phyloP scores from a whole-genome alignment of 2,888 invertebrate genomes.

The Apoda limacodes region DNA sequence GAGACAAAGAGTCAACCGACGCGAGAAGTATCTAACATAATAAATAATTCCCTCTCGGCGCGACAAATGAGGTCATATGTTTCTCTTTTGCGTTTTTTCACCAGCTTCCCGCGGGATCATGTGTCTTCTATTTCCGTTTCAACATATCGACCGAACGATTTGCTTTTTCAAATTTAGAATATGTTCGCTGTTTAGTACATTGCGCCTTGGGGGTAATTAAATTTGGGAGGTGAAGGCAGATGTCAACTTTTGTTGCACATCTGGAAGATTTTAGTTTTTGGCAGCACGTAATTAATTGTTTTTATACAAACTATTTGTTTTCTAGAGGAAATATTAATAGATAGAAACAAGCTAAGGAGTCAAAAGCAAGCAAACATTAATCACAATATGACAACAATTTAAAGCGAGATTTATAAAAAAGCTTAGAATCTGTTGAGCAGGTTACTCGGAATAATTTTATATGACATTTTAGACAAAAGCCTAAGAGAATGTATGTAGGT shows the following conservation, averaged over 20 bases:
- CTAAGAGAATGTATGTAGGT: too few species aligned
- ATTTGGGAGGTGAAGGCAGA: constrained; percentile 45
- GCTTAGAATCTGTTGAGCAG: too few species aligned
- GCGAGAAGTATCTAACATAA: constrained; percentile 59
- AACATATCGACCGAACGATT: constrained; percentile 59
- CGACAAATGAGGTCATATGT: constrained; percentile 70
- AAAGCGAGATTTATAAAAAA: too few species aligned
- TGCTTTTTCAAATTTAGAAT: constrained; percentile 62
- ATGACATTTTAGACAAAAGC: too few species aligned
- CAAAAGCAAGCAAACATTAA: too few species aligned
- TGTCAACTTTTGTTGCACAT: constrained; percentile 43
- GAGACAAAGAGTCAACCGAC: constrained; percentile 49
- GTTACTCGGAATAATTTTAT: too few species aligned
- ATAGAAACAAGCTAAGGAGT: too few species aligned
- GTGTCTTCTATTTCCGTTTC: constrained; percentile 68
- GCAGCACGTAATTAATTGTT: constrained; percentile 3
- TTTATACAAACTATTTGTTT: constrained; percentile 14
- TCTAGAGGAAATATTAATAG: constrained; percentile 11
- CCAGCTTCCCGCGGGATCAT: constrained; percentile 64
- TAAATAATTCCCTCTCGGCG: constrained; percentile 62
- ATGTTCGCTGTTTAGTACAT: constrained; percentile 64
- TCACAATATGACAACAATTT: too few species aligned
- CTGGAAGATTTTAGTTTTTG: constrained; percentile 35
- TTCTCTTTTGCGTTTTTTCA: constrained; percentile 64
- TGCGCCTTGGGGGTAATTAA: constrained; percentile 60